Percentiles rank a stretch among this genome's conserved stretches.
Evolutionary conservation across 1,140 invertebrate genomes (phyloP).

Genomic region (Drosophila albomicans): DNA sequence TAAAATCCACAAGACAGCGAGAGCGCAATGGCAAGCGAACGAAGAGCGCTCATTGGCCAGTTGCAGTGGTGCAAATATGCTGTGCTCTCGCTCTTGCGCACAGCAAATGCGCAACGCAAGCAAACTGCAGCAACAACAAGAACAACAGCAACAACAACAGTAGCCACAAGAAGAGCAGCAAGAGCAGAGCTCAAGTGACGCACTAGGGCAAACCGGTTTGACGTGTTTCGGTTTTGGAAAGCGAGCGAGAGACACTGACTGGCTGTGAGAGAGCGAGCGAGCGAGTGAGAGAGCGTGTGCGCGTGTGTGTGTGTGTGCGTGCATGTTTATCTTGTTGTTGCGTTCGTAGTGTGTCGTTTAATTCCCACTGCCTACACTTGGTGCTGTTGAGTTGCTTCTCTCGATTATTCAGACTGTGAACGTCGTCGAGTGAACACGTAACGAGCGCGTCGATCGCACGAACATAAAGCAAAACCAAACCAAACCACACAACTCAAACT

Average conservation of each 20-base stretch:
- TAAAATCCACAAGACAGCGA: constrained; percentile 76
- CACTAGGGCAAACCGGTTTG: constrained; percentile 47
- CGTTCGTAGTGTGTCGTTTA: constrained; percentile 29
- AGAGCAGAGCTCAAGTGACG: constrained; percentile 4
- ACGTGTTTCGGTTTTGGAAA: constrained; percentile 42
- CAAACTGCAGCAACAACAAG: constrained; percentile 3
- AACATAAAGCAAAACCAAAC: constrained; percentile 17
- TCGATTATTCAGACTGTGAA: constrained; percentile 79
- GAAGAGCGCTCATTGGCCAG: constrained; percentile 36
- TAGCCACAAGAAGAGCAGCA: neutral
- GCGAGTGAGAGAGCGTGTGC: constrained; percentile 5
- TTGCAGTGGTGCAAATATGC: neutral
- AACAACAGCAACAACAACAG: neutral
- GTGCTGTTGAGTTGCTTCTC: constrained; percentile 62
- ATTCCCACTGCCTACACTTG: constrained; percentile 76
- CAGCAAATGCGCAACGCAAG: neutral
- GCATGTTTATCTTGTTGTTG: neutral
- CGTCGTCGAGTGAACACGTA: constrained; percentile 84
- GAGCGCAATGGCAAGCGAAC: constrained; percentile 52
- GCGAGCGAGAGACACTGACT: constrained; percentile 21
- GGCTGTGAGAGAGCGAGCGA: constrained; percentile 15
- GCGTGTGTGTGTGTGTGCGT: neutral
- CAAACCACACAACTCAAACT: constrained; percentile 24
- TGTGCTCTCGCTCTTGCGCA: constrained; percentile 17
- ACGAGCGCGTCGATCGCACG: constrained; percentile 68